A percentile compares a stretch with the other conserved stretches of the same genome.
phyloP scores from a whole-genome alignment of 2,113 vertebrate species.

The Rana temporaria region DNA sequence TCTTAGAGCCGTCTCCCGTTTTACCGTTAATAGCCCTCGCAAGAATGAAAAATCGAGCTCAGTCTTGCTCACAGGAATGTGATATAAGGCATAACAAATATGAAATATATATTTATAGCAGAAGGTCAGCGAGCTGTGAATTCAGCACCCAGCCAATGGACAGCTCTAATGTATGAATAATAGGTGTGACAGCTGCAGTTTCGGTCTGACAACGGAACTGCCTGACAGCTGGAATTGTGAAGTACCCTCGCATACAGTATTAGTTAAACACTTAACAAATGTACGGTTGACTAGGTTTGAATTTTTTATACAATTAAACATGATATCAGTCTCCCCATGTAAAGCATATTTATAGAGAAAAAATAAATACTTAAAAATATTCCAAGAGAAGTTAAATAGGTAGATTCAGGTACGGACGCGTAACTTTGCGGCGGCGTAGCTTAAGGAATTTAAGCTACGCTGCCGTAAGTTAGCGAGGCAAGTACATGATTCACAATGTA shows the following conservation, averaged over 20 bases:
- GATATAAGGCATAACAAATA: slow-evolving; percentile 62
- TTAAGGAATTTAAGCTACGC: too few relatives aligned
- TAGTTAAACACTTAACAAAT: slow-evolving; percentile 35
- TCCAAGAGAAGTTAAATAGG: slow-evolving; percentile 28
- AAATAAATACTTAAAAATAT: too few relatives aligned
- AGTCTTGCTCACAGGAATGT: slow-evolving; percentile 57
- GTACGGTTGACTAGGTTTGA: neutral
- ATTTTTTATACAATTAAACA: slow-evolving; percentile 28
- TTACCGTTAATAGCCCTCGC: neutral
- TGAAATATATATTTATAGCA: slow-evolving; percentile 58
- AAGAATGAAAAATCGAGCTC: neutral
- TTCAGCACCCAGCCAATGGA: slow-evolving; percentile 59
- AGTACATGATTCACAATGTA: too few relatives aligned
- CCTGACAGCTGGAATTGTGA: slow-evolving; percentile 57
- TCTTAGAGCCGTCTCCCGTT: neutral
- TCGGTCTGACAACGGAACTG: neutral
- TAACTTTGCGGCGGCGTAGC: too few relatives aligned
- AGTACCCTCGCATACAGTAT: slow-evolving; percentile 46
- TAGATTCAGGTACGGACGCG: too few relatives aligned
- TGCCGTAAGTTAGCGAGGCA: too few relatives aligned
- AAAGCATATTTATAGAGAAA: neutral
- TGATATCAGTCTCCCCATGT: neutral
- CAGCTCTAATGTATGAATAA: slow-evolving; percentile 47
- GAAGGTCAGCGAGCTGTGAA: slow-evolving; percentile 62
- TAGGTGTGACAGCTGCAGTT: slow-evolving; percentile 48